Conservation (phyloP, 2,888 invertebrate genomes). For the Lumbricus terrestris region DNA sequence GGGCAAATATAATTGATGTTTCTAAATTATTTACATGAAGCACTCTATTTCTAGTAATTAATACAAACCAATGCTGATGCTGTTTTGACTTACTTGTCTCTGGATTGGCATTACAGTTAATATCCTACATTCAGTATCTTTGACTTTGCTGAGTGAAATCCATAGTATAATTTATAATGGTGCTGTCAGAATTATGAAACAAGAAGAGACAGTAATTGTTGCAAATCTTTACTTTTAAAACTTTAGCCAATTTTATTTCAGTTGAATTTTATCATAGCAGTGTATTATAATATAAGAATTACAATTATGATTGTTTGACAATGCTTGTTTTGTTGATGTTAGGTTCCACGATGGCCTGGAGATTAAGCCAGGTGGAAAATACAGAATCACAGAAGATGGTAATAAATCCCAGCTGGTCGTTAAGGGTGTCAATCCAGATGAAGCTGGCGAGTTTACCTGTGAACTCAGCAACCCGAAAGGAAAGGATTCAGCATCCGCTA, state of each 20-base stretch:
- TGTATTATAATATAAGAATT: not conserved
- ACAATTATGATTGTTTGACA: not conserved
- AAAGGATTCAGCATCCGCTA: slow-evolving; percentile 82
- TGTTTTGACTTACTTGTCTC: too few species aligned
- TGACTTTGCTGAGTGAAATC: too few species aligned
- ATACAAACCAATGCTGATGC: too few species aligned
- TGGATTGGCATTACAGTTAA: too few species aligned
- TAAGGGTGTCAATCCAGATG: slow-evolving; percentile 81
- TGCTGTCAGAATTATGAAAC: too few species aligned
- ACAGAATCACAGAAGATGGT: slow-evolving; percentile 67
- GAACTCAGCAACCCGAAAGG: slow-evolving; percentile 92
- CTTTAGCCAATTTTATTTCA: not conserved
- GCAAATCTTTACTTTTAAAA: not conserved
- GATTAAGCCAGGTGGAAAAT: slow-evolving; percentile 62
- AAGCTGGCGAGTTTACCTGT: slow-evolving; percentile 94
- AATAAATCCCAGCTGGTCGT: slow-evolving; percentile 83
- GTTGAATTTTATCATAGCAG: not conserved
- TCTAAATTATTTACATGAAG: too few species aligned
- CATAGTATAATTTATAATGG: too few species aligned
- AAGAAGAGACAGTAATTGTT: not conserved
- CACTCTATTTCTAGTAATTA: too few species aligned
- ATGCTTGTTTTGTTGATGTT: slow-evolving; percentile 22
- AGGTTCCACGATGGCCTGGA: slow-evolving; percentile 58
- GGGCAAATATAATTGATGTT: too few species aligned
- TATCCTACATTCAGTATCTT: too few species aligned